phyloP scores from a whole-genome alignment of 1,140 invertebrate genomes.

The Ridgeia piscesae region DNA sequence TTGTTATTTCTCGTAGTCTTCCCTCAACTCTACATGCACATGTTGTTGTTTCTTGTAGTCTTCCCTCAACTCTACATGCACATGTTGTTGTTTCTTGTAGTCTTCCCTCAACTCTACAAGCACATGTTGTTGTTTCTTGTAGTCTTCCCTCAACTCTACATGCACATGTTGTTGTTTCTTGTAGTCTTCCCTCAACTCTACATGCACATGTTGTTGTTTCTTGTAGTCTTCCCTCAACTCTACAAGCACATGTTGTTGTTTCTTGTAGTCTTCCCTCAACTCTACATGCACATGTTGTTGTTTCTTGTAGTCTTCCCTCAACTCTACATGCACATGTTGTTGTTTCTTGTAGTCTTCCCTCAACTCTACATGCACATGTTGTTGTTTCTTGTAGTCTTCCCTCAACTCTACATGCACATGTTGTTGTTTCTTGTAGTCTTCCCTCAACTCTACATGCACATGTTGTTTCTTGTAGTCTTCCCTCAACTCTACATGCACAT shows the following conservation, averaged over 20 bases:
- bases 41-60: conserved; percentile 59
- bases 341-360: background rate
- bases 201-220: conserved; percentile 59
- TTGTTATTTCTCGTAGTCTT: conserved; percentile 59
- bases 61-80: conserved; percentile 55
- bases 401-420: too few species aligned
- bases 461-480: background rate
- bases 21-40: conserved; percentile 54
- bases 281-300: conserved; percentile 60
- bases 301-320: background rate
- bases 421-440: background rate
- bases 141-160: conserved; percentile 56
- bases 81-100: conserved; percentile 59
- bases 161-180: conserved; percentile 59
- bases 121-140: conserved; percentile 59
- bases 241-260: conserved; percentile 60
- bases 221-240: conserved; percentile 55
- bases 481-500: too few species aligned
- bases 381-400: background rate
- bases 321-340: too few species aligned
- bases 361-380: too few species aligned
- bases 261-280: conserved; percentile 54
- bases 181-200: conserved; percentile 56
- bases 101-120: conserved; percentile 54
- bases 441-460: too few species aligned